Conservation (phyloP, 2,797 vertebrate species). For the Euphonia xanthogaster region DNA sequence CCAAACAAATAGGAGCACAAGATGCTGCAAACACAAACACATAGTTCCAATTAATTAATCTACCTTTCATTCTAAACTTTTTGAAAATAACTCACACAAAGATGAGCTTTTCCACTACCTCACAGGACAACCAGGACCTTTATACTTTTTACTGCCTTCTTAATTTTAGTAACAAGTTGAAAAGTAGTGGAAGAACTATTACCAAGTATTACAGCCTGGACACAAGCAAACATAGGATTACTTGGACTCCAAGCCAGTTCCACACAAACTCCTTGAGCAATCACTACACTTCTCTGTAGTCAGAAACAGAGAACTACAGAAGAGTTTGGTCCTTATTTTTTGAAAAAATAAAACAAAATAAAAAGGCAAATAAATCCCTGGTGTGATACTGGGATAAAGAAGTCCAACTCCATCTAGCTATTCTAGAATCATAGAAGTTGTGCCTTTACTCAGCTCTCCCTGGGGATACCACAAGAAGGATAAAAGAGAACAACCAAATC, state of each 20-base stretch:
- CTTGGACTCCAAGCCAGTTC: not conserved
- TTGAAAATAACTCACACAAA: rapidly evolving
- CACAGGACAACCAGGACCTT: not conserved
- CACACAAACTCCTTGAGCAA: not conserved
- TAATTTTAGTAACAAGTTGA: not conserved
- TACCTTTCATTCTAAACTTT: not conserved
- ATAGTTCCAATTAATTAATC: not conserved
- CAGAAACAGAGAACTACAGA: not conserved
- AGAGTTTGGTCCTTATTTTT: not conserved
- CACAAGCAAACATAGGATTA: not conserved
- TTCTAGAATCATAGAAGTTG: not conserved
- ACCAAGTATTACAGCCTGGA: not conserved
- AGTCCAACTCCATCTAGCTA: not conserved
- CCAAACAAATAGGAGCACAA: not conserved
- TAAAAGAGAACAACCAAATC: not conserved
- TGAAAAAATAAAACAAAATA: not conserved
- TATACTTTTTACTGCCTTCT: not conserved
- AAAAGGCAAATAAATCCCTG: not conserved
- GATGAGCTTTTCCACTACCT: not conserved
- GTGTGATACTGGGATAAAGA: not conserved
- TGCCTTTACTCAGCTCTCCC: not conserved
- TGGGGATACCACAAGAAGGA: not conserved
- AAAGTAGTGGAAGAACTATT: not conserved
- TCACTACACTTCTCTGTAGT: not conserved
- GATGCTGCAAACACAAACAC: not conserved